Base-by-base conservation (phyloP, 30 jellyfish, hydroid and myxozoan genomes). In the Hydra vulgaris region DNA sequence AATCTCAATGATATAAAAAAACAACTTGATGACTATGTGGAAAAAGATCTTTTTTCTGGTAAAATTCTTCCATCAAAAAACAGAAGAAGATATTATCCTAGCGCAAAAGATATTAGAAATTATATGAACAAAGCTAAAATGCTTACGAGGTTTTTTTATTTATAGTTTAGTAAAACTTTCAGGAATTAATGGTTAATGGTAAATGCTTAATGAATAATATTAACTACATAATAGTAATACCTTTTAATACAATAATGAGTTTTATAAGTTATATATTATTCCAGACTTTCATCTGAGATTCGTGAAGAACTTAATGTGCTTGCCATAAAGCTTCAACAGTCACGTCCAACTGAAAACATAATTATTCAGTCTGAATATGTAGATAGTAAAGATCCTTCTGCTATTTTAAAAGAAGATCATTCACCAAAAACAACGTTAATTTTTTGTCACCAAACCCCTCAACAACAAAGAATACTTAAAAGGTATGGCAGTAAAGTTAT, bases 401-500 rank as follows among this genome's bases (percentile, higher is more conserved):
- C 71, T 20, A 5, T 73, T 23, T 68, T 68, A 68, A 68, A 68
- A 68, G 75, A 68, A 68, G 27, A 68, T n/a, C 26, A 20, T 3
- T 20, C 27, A n/a, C 25, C 75, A 20, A 80, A 80, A 80, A 72
- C 87, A 22, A 83, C 87, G 69, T 87, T 88, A 17, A 85, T 78
- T 17, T 88, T 88, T 55, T 72, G 94, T 25, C 82, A 88, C 70
- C 96, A 88, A 40, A 83, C 94, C 19, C 27, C 78, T 66, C 76
- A 77, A 27, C 96, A 88, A 66, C 79, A 79, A 74, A 79, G 90
- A 22, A 74, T 88, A 18, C 89, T 88, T 8, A 67, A 81, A 24
- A 61, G 95, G 53, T 88, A 88, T 73, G 96, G 96, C 27, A 82
- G 73, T 69, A 83, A 80, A 69, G 25, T 84, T 15, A 79, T 82